Evolutionary conservation across 30 jellyfish, hydroid and myxozoan species (phyloP), one percentile per base, ranked within the genome.

Genomic region (Catostylus mosaicus): DNA sequence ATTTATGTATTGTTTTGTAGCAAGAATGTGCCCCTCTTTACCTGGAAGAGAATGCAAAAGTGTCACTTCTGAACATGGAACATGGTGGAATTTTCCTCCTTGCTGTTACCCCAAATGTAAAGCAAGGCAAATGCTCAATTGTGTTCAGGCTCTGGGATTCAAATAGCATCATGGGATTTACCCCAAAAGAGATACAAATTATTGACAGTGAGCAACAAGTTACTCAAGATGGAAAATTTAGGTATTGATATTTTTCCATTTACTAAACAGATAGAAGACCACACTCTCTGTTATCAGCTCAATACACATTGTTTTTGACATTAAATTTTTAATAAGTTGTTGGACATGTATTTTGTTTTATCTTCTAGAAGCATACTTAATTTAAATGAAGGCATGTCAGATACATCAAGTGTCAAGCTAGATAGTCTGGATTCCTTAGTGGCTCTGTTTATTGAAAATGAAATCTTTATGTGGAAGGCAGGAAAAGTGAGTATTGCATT

Each of bases 21-120:
- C 88, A 73, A 50, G 98, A 85, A 45, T 84, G 93, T 79, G 86
- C 96, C 1, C 98, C 98, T 19, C 83, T 91, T 31, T 77, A 84
- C 52, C 73, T 91, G 67, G 98, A 91, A 50, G 98, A 91, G 75
- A 59, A 78, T 24, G 56, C 95, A 7, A 43, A 77, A 16, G 87
- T 91, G 2, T 75, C 89, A 14, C 24, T 91, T 35, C 18, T 91
- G 19, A 51, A 61, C 40, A 11, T 56, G 35, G 98, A 84, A 5
- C 81, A 75, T 8, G 24, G 75, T 37, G 91, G 94, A 37, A 29
- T 50, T 36, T 67, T 67, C 22, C 36, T 91, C 66, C 63, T 86
- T 3, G 96, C 94, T 0, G 90, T 75, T 27, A 91, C 98, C 9
- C 87, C 90, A 54, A 34, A 48, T 47, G 31, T 73, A 0, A 80